phyloP scores from a whole-genome alignment of 2,797 vertebrate genomes.

The Poeciliopsis paucimaculata region DNA sequence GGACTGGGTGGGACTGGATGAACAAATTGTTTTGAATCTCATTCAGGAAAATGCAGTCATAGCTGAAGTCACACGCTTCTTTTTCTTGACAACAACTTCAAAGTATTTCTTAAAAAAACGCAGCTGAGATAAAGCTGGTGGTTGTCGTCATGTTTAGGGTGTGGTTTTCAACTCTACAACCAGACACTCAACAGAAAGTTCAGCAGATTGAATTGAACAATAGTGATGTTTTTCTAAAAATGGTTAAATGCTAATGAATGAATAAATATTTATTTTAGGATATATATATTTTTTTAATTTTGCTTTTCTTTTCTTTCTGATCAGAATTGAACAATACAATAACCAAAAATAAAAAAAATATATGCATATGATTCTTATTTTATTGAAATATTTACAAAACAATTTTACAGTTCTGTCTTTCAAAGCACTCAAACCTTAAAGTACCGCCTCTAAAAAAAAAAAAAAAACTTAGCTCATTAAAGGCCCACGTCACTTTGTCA shows the following conservation, averaged over 20 bases:
- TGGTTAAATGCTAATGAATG: not conserved
- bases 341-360: not conserved
- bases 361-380: not conserved
- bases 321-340: not conserved
- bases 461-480: not conserved
- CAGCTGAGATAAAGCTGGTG: not conserved
- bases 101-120: not conserved
- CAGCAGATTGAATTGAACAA: not conserved
- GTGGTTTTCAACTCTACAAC: not conserved
- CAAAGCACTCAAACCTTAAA: not conserved
- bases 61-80: not conserved
- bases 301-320: not conserved
- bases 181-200: not conserved
- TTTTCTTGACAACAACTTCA: not conserved
- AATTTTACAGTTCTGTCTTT: not conserved
- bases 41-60: slow-evolving; percentile 5
- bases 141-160: not conserved
- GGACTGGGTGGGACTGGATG: not conserved
- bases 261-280: not conserved
- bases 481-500: not conserved
- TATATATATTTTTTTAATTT: not conserved
- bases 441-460: not conserved
- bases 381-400: not conserved
- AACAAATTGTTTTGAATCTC: not conserved
- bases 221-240: not conserved